Conservation (phyloP, 2,888 invertebrate genomes). For the Melanotus villosus region DNA sequence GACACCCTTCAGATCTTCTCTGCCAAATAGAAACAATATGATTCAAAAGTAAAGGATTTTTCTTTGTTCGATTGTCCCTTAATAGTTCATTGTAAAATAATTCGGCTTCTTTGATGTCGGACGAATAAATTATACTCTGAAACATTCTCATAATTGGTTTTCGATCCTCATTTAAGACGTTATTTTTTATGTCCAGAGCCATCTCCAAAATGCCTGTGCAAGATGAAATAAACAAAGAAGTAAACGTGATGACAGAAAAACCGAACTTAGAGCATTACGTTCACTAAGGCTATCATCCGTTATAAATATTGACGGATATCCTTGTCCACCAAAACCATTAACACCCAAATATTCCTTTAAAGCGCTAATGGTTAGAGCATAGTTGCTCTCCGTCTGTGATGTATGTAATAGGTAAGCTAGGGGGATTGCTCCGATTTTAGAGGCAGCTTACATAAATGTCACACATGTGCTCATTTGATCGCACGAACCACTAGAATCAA, state of each 20-base stretch:
- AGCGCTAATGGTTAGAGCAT: constrained; percentile 33
- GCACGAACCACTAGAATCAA: constrained; percentile 27
- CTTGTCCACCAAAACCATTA: constrained; percentile 8
- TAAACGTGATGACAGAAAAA: constrained; percentile 39
- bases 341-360: constrained; percentile 18
- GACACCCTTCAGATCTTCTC: not conserved
- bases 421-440: constrained; percentile 39
- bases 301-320: constrained; percentile 30
- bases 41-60: not conserved
- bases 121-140: constrained; percentile 11
- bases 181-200: constrained; percentile 33
- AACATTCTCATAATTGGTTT: constrained; percentile 15
- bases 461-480: constrained; percentile 38
- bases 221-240: constrained; percentile 45
- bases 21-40: not conserved
- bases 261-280: constrained; percentile 32
- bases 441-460: constrained; percentile 40
- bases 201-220: constrained; percentile 42
- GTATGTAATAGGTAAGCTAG: constrained; percentile 38
- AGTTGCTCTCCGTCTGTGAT: constrained; percentile 39
- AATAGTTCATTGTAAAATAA: not conserved
- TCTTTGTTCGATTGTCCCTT: not conserved
- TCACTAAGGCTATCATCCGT: constrained; percentile 45
- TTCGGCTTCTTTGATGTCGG: not conserved
- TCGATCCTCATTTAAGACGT: constrained; percentile 13